phyloP scores from a whole-genome alignment of 2,113 vertebrate species.

The Caranx melampygus region DNA sequence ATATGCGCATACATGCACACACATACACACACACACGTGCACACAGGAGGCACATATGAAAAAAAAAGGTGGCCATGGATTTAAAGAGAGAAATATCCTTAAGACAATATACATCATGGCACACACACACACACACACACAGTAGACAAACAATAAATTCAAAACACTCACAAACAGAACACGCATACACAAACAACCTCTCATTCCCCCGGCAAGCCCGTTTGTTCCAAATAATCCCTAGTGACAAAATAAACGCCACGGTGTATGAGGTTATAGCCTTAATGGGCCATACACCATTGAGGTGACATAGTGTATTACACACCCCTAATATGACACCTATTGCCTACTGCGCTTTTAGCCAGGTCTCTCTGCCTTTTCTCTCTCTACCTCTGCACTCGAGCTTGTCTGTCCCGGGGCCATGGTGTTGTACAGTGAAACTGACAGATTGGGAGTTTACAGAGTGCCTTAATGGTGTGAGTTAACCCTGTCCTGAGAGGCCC shows the following conservation, averaged over 20 bases:
- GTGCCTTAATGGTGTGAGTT: conserved; percentile 67
- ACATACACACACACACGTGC: conserved; percentile 6
- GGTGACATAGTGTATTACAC: conserved; percentile 81
- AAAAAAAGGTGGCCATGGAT: conserved; percentile 32
- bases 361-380: conserved; percentile 68
- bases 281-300: conserved; percentile 75
- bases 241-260: conserved; percentile 81
- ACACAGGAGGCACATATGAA: background rate
- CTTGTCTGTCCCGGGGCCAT: conserved; percentile 75
- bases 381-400: conserved; percentile 54
- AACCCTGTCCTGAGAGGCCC: conserved; percentile 57
- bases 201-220: conserved; percentile 53
- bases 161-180: conserved; percentile 39
- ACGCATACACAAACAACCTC: conserved; percentile 42
- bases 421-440: conserved; percentile 77
- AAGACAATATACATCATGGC: conserved; percentile 32
- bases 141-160: conserved; percentile 46
- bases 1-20: background rate
- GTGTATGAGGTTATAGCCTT: conserved; percentile 74
- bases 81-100: conserved; percentile 51
- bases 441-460: conserved; percentile 76
- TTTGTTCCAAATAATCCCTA: conserved; percentile 81
- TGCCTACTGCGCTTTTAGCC: conserved; percentile 73
- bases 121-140: conserved; percentile 40
- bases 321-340: conserved; percentile 78